These are phyloP conservation scores for Coregonus sp. DNA, from an alignment of 2,797 vertebrate species.

Conservation along the genomic window DNA sequence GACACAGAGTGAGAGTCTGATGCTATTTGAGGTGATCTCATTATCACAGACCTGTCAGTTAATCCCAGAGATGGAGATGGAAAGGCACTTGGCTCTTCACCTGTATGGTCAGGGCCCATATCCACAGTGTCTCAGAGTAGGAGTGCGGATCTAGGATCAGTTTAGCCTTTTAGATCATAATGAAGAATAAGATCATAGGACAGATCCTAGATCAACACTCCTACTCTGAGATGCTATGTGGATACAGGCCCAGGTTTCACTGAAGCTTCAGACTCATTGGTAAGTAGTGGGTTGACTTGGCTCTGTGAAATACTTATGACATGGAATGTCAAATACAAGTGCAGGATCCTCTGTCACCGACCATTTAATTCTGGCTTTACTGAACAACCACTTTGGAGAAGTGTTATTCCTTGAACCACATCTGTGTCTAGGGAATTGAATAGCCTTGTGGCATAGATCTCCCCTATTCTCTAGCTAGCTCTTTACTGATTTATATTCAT, in stretches of 20 bases:
- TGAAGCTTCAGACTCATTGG: not conserved
- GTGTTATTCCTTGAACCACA: not conserved
- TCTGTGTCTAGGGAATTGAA: not conserved
- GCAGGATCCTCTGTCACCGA: conserved; percentile 4
- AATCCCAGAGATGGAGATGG: not conserved
- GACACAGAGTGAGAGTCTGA: not conserved
- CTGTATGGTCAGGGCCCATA: too few relatives aligned
- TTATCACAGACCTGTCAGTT: not conserved
- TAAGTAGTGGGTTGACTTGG: not conserved
- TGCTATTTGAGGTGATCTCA: conserved; percentile 2
- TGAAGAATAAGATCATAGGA: too few relatives aligned
- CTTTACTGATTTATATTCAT: not conserved
- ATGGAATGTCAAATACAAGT: not conserved
- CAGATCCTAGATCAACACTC: too few relatives aligned
- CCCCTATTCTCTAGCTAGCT: not conserved
- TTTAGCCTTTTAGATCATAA: too few relatives aligned
- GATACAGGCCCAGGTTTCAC: too few relatives aligned
- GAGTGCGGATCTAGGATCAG: too few relatives aligned
- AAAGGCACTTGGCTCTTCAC: not conserved
- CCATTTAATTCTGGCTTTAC: conserved; percentile 5
- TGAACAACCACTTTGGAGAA: not conserved
- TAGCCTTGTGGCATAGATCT: not conserved
- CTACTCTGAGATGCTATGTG: too few relatives aligned
- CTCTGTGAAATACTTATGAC: not conserved
- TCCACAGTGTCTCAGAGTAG: too few relatives aligned